Conservation (phyloP, 2,888 invertebrate species). For the Ophioninae sp. region DNA sequence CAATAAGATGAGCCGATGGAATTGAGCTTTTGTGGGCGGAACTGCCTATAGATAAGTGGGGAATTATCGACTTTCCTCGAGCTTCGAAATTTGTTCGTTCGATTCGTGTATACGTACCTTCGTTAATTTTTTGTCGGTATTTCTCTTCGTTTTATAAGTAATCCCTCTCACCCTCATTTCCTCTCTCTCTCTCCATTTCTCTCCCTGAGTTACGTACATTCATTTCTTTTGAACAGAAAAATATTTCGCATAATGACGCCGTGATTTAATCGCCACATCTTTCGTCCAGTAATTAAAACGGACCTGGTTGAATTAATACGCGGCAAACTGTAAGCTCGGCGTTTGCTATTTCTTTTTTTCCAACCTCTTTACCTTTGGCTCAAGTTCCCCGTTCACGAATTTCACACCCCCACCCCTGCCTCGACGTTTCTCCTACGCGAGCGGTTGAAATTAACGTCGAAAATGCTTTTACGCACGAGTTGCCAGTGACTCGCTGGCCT, state of each 20-base stretch:
- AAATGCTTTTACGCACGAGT: constrained; percentile 49
- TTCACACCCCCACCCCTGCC: background rate
- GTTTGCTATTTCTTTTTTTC: constrained; percentile 8
- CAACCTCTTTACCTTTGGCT: background rate
- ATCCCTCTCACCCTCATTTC: constrained; percentile 9
- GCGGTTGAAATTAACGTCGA: constrained; percentile 39
- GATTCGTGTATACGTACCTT: constrained; percentile 29
- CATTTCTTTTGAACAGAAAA: constrained; percentile 24
- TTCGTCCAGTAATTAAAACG: constrained; percentile 69
- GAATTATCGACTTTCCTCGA: background rate
- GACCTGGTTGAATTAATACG: constrained; percentile 67
- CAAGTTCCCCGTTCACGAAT: background rate
- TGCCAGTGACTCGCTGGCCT: constrained; percentile 14
- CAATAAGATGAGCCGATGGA: background rate
- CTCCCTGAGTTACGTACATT: background rate
- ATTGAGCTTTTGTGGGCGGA: background rate
- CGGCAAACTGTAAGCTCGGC: constrained; percentile 30
- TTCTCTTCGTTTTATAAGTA: constrained; percentile 8
- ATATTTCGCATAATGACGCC: constrained; percentile 57
- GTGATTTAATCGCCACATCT: constrained; percentile 62
- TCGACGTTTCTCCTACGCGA: background rate
- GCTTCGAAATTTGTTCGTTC: constrained; percentile 29
- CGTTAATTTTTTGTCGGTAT: constrained; percentile 42
- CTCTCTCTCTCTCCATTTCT: constrained; percentile 22
- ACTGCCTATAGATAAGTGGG: background rate